Evolutionary conservation across 2,888 invertebrate species (phyloP), one percentile per base, ranked within the genome.

Genomic region (Eupithecia subfuscata): DNA sequence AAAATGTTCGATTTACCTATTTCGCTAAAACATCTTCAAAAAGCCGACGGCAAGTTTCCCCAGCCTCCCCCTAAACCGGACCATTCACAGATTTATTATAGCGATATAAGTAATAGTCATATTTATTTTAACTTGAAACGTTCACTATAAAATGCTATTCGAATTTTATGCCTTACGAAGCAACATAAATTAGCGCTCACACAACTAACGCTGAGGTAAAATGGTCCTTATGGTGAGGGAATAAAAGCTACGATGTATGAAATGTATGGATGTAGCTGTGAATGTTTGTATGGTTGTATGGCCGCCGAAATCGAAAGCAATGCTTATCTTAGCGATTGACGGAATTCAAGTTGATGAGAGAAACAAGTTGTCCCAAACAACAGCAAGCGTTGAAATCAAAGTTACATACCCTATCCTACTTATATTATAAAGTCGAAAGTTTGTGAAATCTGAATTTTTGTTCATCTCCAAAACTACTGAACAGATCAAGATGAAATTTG

Each of bases 251-350:
- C 43, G 25, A 43, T 64, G 25, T 40, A 56, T n/a, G 30, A 43
- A 14, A 68, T 34, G 25, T n/a, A 68, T 63, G 48, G 52, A 34
- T 76, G 63, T 71, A 71, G n/a, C 63, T 69, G 69, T 40, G 72
- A 70, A 79, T 75, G 73, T 72, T 78, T 48, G n/a, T 56, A 60
- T 60, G 43, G 34, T 45, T 45, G 74, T 79, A 79, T 81, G 52
- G 75, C 79, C 74, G 75, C 75, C 78, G 80, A 78, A 79, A 81
- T 79, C 72, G 79, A 81, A 79, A 78, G 73, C 71, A 45, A 67
- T 70, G 75, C 75, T 73, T 79, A 79, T 78, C 78, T 77, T 71
- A 75, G 71, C 70, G 69, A 77, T 70, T 70, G 74, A 71, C 64
- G 37, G 25, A 48, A 75, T 73, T 63, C 67, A 43, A 67, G 64